Percentiles rank a stretch among this genome's conserved stretches.
Evolutionary conservation across 2,888 invertebrate genomes (phyloP).

Genomic region (Rhagonycha lutea): DNA sequence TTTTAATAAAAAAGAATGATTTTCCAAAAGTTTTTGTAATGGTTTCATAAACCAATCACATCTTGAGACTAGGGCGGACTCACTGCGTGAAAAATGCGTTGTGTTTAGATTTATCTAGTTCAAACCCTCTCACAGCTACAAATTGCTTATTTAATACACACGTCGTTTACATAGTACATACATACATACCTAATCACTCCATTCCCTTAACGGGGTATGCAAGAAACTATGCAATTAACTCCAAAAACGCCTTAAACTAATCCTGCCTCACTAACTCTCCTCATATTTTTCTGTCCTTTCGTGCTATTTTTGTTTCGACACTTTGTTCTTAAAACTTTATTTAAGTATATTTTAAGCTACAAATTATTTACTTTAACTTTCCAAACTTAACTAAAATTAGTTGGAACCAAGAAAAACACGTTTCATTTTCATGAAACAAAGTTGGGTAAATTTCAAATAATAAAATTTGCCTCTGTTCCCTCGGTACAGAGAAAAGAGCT

Average conservation of each 20-base stretch:
- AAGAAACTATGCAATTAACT: not conserved
- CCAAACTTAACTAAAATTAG: no score
- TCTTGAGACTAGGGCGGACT: not conserved
- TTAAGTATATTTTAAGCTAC: no score
- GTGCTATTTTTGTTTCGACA: no score
- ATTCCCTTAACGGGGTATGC: not conserved
- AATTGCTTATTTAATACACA: not conserved
- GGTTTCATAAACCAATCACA: no score
- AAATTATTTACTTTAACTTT: no score
- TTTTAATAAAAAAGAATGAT: no score
- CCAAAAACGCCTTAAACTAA: not conserved
- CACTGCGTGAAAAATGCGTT: not conserved
- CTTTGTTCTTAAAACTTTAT: not conserved
- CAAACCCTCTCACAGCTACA: not conserved
- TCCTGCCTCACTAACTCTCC: not conserved
- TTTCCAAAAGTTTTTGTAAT: no score
- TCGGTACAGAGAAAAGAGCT: no score
- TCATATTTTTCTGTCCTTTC: not conserved
- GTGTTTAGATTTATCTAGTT: not conserved
- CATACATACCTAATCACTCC: not conserved
- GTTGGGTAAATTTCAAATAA: no score
- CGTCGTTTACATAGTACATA: not conserved
- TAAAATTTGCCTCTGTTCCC: no score
- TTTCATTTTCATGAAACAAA: no score
- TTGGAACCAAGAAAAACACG: no score